phyloP scores from a whole-genome alignment of 2,797 vertebrate genomes.

The Notamacropus eugenii region DNA sequence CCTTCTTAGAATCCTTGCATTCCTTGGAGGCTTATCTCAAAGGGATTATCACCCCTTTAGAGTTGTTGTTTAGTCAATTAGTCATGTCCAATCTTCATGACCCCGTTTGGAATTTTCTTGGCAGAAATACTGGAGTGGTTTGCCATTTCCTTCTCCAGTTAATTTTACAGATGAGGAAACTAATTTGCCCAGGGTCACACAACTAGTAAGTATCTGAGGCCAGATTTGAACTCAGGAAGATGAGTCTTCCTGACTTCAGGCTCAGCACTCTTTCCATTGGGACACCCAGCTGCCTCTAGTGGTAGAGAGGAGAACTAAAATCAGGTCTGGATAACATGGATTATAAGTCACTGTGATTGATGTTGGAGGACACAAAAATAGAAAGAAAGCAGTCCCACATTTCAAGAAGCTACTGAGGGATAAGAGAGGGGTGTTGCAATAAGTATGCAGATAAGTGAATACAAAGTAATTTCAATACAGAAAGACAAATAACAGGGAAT shows the following conservation, averaged over 20 bases:
- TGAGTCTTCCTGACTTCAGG: neutral
- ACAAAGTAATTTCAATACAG: neutral
- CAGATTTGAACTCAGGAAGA: neutral
- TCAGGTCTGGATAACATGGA: neutral
- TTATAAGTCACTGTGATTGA: neutral
- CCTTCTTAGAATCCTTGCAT: neutral
- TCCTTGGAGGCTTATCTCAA: neutral
- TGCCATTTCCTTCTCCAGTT: neutral
- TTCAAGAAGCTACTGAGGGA: neutral
- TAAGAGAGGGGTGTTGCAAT: neutral
- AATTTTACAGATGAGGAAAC: neutral
- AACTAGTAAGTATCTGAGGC: neutral
- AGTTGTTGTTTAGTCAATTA: neutral
- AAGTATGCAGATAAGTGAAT: neutral
- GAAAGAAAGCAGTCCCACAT: neutral
- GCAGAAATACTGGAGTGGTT: neutral
- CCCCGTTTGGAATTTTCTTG: neutral
- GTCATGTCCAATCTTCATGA: neutral
- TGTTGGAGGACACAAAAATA: neutral
- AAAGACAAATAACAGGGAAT: neutral
- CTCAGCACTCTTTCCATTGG: neutral
- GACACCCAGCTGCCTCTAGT: neutral
- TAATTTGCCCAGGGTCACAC: neutral
- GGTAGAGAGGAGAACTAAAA: neutral
- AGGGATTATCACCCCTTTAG: neutral